Base-by-base conservation (phyloP, 2,113 vertebrate species). In the Anoplopoma fimbria region DNA sequence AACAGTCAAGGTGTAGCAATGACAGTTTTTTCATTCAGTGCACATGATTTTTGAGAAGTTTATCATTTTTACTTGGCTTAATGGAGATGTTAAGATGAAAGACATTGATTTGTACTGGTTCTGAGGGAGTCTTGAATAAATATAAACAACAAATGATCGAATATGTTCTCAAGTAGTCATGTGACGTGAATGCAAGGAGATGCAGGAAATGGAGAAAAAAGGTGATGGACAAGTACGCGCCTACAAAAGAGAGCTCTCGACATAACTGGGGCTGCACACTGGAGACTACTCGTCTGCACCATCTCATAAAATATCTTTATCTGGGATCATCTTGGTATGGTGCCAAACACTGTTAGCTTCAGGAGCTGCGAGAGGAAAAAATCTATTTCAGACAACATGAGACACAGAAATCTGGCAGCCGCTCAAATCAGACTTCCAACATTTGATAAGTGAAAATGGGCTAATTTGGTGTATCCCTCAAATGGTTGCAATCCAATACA, bases 251-350 rank as follows among this genome's bases (percentile, higher is more conserved):
- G 80, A 87, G 83, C 81, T 86, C 81, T 84, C 74, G 88, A 92
- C 91, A 88, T 89, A 92, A 90, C 88, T 90, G 77, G 88, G 91
- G 86, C 91, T 90, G 69, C 86, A 90, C 90, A 75, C 91, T 82
- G 83, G 91, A 91, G 92, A 92, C 82, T 71, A 49, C 70, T 87
- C 84, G 86, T 87, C 89, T 91, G 86, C 85, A 87, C 82, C 74
- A 75, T 79, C 87, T 91, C 81, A 84, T 86, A 81, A 92, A 92
- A 92, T 82, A 90, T 93, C 88, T 91, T 91, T 83, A 93, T 94
- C 85, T 87, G 83, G 83, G 84, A 93, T 90, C 88, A 82, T 81
- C 85, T 90, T 92, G 89, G 93, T 81, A 34, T n/a, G 15, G 77
- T 87, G 93, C 93, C 91, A 91, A 89, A 78, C 57, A 19, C 75